Percentiles rank a stretch among this genome's conserved stretches.
These are phyloP conservation scores for Meriones psammophilus DNA, from an alignment of 2,797 vertebrate species.

Conservation along the genomic window DNA sequence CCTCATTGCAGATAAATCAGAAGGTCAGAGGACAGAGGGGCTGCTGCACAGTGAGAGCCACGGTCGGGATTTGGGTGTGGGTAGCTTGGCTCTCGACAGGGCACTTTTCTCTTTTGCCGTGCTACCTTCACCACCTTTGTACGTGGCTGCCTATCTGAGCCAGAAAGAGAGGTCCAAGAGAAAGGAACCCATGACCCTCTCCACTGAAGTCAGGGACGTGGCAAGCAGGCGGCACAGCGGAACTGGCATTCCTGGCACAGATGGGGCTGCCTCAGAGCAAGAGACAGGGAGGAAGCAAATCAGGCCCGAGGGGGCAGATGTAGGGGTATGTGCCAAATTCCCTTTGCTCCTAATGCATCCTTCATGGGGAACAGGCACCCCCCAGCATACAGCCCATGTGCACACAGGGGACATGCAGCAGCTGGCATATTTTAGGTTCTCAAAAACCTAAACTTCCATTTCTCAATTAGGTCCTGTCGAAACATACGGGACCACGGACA, in stretches of 20 bases:
- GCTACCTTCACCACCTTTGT: not conserved
- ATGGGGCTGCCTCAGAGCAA: not conserved
- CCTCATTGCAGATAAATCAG: not conserved
- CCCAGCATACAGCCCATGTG: not conserved
- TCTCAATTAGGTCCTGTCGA: not conserved
- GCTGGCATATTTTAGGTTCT: not conserved
- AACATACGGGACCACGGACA: not conserved
- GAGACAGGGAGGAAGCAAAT: not conserved
- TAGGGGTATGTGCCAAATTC: not conserved
- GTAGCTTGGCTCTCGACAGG: not conserved
- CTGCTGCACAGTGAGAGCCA: not conserved
- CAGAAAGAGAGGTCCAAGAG: not conserved
- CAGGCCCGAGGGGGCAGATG: not conserved
- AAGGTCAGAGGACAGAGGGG: not conserved
- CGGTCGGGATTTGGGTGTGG: not conserved
- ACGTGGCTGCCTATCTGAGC: not conserved
- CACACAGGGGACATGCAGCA: not conserved
- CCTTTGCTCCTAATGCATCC: not conserved
- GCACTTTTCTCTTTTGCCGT: not conserved
- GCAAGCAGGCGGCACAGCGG: no score
- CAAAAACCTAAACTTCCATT: not conserved
- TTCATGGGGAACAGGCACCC: not conserved
- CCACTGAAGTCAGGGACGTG: not conserved
- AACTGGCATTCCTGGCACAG: not conserved
- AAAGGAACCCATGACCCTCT: not conserved